phyloP scores from a whole-genome alignment of 2,888 invertebrate species.

The Tetheella fluctuosa region DNA sequence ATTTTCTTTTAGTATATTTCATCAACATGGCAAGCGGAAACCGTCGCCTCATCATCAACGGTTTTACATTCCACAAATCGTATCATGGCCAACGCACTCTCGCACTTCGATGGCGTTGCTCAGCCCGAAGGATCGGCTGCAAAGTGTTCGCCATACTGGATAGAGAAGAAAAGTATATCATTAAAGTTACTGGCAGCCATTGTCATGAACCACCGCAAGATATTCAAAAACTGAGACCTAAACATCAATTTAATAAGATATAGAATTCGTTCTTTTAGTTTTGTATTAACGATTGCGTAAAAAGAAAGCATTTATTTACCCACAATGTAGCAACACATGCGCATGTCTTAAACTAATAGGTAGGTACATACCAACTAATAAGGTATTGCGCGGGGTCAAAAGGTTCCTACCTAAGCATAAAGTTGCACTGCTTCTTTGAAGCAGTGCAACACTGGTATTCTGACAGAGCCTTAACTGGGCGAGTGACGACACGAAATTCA shows the following conservation, averaged over 20 bases:
- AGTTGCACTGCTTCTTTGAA: no score
- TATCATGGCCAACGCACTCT: slow-evolving; percentile 20
- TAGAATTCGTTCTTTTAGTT: neutral
- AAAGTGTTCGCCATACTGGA: slow-evolving; percentile 20
- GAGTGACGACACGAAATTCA: no score
- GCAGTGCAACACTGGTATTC: no score
- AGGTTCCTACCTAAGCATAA: no score
- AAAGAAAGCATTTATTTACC: no score
- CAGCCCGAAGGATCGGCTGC: slow-evolving; percentile 22
- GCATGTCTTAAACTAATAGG: no score
- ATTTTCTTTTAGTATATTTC: slow-evolving; percentile 21
- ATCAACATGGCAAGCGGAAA: slow-evolving; percentile 22
- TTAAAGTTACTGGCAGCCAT: neutral
- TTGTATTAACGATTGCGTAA: no score
- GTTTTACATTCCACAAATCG: slow-evolving; percentile 25
- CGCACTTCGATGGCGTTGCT: slow-evolving; percentile 17
- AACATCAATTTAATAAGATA: neutral
- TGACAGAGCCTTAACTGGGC: no score
- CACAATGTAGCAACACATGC: no score
- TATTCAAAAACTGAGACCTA: slow-evolving; percentile 9
- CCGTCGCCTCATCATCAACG: slow-evolving; percentile 21
- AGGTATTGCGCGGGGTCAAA: no score
- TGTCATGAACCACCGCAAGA: neutral
- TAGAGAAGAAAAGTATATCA: neutral
- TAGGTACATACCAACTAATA: no score